Conservation (phyloP, 2,888 invertebrate genomes). For the Rhynchonema sp. region DNA sequence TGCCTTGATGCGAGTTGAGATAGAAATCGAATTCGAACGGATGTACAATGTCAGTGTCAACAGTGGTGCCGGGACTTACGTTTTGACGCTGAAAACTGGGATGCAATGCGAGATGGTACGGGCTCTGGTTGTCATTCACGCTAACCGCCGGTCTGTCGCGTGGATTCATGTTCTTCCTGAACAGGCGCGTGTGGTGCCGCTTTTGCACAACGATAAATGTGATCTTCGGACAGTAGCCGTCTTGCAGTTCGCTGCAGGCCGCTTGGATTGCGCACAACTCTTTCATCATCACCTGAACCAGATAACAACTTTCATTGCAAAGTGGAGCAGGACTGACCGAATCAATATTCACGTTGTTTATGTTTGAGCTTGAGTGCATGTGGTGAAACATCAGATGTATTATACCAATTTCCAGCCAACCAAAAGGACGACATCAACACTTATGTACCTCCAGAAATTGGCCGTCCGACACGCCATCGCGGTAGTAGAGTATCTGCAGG, state of each 20-base stretch:
- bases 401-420: no score
- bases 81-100: background rate
- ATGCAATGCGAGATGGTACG: background rate
- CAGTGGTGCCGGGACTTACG: background rate
- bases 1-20: background rate
- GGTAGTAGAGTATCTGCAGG: constrained; percentile 6
- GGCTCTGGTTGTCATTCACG: no score
- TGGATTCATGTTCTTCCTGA: background rate
- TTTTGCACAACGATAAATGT: constrained; percentile 6
- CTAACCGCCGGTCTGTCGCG: background rate
- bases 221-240: background rate
- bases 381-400: no score
- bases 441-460: constrained; percentile 7
- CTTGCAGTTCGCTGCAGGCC: constrained; percentile 3
- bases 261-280: constrained; percentile 6
- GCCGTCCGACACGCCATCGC: constrained; percentile 9
- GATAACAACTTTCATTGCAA: background rate
- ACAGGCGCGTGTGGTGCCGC: constrained; percentile 10
- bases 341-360: no score
- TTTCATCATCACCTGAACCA: constrained; percentile 7
- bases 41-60: background rate
- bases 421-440: no score
- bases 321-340: no score
- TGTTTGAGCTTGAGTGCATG: no score
- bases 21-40: constrained; percentile 1